Evolutionary conservation across 2,113 vertebrate genomes (phyloP), one percentile per base, ranked within the genome.

Genomic region (Sula dactylatra): DNA sequence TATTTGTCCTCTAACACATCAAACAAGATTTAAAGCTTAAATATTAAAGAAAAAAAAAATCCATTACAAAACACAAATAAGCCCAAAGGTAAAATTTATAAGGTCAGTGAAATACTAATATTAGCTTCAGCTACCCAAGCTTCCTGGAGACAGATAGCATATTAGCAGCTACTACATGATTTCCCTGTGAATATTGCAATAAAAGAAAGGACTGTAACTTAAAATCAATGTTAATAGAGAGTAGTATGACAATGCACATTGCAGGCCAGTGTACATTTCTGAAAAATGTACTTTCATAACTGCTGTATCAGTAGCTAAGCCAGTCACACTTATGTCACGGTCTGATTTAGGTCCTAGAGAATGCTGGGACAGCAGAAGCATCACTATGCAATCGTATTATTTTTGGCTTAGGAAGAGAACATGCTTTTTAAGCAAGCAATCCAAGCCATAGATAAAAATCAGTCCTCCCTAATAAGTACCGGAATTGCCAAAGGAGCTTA

Each of bases 11-110:
- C 50, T 70, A 93, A 86, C 16, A 92, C 19, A 92, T 83, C 95
- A 96, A 91, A 86, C 38, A 93, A 74, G 94, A 87, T 86, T 91
- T 94, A 96, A 47, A 88, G 56, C 52, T 89, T 80, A 96, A 96
- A 88, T 95, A 94, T 32, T 49, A 14, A 29, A 25, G n/a, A 7
- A 40, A 44, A 54, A 79, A 40, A 49, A 50, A 85, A 50, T 86
- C 45, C 32, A 86, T 81, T 76, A 58, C n/a, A 92, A 59, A 96
- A 65, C 42, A 87, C n/a, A 90, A 91, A 92, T 91, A 87, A 96
- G 88, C 10, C 5, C 16, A 80, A 87, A 73, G 47, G 25, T 70
- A 83, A 95, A 91, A 96, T 95, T 88, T 93, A 89, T 91, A 94
- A 86, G 62, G 59, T 83, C 64, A 65, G 34, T 88, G 59, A 73